Evolutionary conservation across 2,113 vertebrate genomes (phyloP).

Genomic region (Muntiacus reevesi): DNA sequence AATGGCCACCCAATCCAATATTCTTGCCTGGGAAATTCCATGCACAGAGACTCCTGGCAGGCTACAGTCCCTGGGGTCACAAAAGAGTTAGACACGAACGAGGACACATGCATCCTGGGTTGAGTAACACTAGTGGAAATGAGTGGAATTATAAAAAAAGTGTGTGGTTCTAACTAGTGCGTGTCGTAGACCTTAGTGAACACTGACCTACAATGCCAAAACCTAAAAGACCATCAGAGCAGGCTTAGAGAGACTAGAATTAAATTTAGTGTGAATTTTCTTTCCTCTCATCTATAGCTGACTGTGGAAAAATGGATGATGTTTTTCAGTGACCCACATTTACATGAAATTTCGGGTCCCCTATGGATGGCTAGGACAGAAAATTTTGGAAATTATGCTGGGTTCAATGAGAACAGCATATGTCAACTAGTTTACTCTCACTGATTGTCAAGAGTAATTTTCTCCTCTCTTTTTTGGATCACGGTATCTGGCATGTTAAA

Average conservation of each 20-base stretch:
- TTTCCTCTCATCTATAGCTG: neutral
- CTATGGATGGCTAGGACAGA: neutral
- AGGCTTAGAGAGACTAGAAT: neutral
- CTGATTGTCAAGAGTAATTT: neutral
- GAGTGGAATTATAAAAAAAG: neutral
- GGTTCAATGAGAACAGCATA: neutral
- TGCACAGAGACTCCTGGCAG: neutral
- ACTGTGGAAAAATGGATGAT: neutral
- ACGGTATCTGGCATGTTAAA: neutral
- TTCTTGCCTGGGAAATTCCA: neutral
- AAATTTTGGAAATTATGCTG: neutral
- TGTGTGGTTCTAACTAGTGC: neutral
- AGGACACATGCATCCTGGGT: neutral
- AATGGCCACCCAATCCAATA: neutral
- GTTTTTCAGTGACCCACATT: neutral
- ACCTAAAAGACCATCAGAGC: neutral
- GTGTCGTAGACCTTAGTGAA: neutral
- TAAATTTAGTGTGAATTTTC: neutral
- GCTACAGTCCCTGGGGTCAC: neutral
- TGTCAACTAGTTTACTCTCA: neutral
- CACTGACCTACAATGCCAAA: neutral
- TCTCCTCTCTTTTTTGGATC: neutral
- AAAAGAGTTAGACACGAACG: neutral
- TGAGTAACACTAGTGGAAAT: neutral
- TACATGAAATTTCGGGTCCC: neutral